Evolutionary conservation across 2,797 vertebrate species (phyloP), one percentile per base, ranked within the genome.

Genomic region (Sparidentex hasta): DNA sequence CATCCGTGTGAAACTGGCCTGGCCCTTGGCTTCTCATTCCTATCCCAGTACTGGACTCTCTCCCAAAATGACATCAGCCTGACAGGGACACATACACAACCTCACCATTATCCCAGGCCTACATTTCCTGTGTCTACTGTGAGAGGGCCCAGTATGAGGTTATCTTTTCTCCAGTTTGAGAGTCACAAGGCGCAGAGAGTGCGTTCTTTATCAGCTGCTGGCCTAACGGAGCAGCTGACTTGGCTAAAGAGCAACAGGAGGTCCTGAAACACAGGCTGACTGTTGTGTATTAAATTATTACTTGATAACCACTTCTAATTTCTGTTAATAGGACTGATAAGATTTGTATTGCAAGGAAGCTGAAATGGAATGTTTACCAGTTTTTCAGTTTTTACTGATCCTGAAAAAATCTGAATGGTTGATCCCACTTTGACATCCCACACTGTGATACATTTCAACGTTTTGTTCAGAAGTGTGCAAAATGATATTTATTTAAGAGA

Each of bases 11-110:
- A 94, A 94, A 90, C 76, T 76, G 64, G 72, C 87, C 82, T 56
- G 63, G 81, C 76, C 75, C 76, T 82, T 56, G 44, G 78, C 76
- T 78, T 78, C 83, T 86, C 77, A 63, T 90, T 94, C 91, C 88
- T 87, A 89, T 82, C 85, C 84, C 70, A 65, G 65, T 20, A 68
- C 89, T 95, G 92, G 91, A 88, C 65, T 88, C 65, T 25, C 21
- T 94, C 92, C 93, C 89, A 91, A 69, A 84, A 90, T 95, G 92
- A 95, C 93, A 91, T 94, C 90, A 94, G 79, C 84, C 61, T 57
- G 80, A 86, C 88, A 83, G 1, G 65, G 50, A 81, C 70, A 74
- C 54, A 82, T 43, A 76, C 65, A 82, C 72, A 70, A 59, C 62
- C 62, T 82, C 77, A 25, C n/a, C 48, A 83, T 77, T 89, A 85